Evolutionary conservation across 2,888 invertebrate genomes (phyloP), one percentile per base, ranked within the genome.

Genomic region (Ditula angustiorana): DNA sequence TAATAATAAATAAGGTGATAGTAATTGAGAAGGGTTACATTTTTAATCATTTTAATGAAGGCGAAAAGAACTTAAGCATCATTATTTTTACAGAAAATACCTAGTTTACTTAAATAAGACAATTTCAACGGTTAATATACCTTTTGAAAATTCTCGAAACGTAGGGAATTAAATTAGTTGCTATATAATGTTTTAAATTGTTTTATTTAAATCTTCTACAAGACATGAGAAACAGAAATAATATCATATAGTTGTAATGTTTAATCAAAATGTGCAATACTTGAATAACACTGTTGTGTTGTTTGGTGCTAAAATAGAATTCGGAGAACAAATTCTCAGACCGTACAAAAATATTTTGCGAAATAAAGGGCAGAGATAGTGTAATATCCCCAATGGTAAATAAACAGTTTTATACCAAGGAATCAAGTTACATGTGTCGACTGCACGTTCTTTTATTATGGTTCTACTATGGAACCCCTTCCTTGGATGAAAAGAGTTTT

Each of bases 371-470:
- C 85, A 85, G 82, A 81, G 77, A 80, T 78, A 83, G 79, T 78
- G 76, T 78, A 76, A 81, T 78, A 72, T 74, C 73, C 73, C 75
- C 75, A 77, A 74, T 74, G 71, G 78, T 80, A 81, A 81, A 85
- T 80, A 86, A 83, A 86, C 83, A 84, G 76, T 79, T 79, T 81
- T 81, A 87, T 81, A 80, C 78, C 73, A 69, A 67, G 78, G 86
- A 79, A 80, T 87, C 85, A 75, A 75, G 80, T 87, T 86, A 85
- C 87, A 79, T 77, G 76, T 79, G 81, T 79, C 78, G 76, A 79
- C 74, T 77, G 76, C 76, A 50, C 52, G 58, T 28, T 64, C 59
- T 46, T 52, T 58, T 59, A 59, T 64, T 58, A 59, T 63, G 26
- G 50, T 21, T 64, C 21, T 56, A 64, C 64, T 59, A 47, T 59